phyloP scores from a whole-genome alignment of 2,797 vertebrate species.

The Tolypeutes matacus region DNA sequence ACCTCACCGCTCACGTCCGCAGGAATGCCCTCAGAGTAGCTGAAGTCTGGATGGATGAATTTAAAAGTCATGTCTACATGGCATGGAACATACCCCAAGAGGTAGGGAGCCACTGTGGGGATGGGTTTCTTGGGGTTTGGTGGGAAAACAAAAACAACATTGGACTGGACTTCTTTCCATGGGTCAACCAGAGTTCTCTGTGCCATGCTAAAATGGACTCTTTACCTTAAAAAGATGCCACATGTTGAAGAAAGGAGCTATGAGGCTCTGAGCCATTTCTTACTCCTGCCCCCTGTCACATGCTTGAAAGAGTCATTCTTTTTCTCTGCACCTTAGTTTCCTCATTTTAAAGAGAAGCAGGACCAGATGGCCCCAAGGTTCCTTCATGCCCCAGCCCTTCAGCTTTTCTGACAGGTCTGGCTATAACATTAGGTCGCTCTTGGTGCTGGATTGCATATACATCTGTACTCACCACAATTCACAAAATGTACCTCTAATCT shows the following conservation, averaged over 20 bases:
- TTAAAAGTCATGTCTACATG: slow-evolving; percentile 99
- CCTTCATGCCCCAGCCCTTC: not conserved
- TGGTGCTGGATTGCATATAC: not conserved
- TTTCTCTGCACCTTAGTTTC: not conserved
- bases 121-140: not conserved
- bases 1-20: slow-evolving; percentile 95
- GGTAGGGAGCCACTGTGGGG: slow-evolving; percentile 87
- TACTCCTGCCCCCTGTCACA: no score
- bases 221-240: not conserved
- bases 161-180: not conserved
- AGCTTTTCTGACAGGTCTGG: not conserved
- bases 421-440: not conserved
- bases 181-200: not conserved
- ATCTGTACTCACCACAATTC: not conserved
- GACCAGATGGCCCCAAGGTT: not conserved
- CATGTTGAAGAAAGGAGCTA: not conserved
- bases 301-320: not conserved
- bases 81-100: slow-evolving; percentile 98
- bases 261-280: not conserved
- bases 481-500: not conserved
- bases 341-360: not conserved
- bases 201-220: not conserved
- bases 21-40: slow-evolving; percentile 97
- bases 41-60: slow-evolving; percentile 99
- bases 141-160: not conserved